Conservation (phyloP, 2,113 vertebrate genomes). For the Sarotherodon lohbergeri region DNA sequence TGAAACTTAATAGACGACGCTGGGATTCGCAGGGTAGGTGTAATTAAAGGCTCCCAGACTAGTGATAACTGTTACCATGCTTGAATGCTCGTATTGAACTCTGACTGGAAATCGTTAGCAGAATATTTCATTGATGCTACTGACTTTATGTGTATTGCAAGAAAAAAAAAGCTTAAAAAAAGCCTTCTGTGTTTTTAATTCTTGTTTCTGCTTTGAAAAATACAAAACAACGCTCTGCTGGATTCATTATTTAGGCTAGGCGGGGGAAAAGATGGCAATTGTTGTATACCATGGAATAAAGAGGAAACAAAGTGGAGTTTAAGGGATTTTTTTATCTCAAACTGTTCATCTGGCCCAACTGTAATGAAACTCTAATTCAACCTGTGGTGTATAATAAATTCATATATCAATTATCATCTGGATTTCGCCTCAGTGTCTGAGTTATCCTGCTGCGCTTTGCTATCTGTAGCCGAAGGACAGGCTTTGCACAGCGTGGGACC, state of each 20-base stretch:
- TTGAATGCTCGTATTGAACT: not conserved
- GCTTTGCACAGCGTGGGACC: not conserved
- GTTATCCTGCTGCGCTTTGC: not conserved
- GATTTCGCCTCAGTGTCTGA: not conserved
- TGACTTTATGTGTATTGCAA: not conserved
- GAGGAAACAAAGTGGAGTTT: not conserved
- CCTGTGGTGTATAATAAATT: not conserved
- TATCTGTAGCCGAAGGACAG: conserved; percentile 10
- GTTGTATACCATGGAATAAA: not conserved
- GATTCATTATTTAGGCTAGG: not conserved
- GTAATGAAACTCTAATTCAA: not conserved
- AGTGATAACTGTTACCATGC: not conserved
- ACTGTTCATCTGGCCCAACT: not conserved
- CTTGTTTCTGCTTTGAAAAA: not conserved
- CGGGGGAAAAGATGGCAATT: not conserved
- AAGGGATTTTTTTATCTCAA: not conserved
- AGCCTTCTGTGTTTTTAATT: not conserved
- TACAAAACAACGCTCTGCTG: not conserved
- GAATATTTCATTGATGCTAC: not conserved
- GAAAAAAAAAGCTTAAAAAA: not conserved
- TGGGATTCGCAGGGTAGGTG: not conserved
- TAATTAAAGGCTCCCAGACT: conserved; percentile 42
- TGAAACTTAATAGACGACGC: not conserved
- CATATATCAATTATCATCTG: conserved; percentile 6
- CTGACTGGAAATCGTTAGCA: not conserved